Evolutionary conservation across 2,113 vertebrate species (phyloP).

Genomic region (Trematomus loennbergii): DNA sequence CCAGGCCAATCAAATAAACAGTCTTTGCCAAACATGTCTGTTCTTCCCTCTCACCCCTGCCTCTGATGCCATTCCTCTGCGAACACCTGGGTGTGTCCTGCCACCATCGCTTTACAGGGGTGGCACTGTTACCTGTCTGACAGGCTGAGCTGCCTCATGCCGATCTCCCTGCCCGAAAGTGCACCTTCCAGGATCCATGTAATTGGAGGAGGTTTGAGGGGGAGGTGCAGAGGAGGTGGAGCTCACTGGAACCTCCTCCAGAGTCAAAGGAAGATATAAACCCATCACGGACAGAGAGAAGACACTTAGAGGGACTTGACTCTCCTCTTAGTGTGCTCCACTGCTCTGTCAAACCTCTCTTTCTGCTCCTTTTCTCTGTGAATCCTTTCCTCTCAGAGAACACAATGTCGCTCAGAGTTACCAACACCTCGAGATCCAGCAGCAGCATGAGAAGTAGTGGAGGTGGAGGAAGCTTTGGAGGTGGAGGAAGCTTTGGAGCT

Average conservation of each 20-base stretch:
- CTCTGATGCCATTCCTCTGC: conserved; percentile 42
- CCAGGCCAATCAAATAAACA: conserved; percentile 19
- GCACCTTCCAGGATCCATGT: conserved; percentile 34
- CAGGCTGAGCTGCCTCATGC: conserved; percentile 55
- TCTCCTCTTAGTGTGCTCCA: conserved; percentile 81
- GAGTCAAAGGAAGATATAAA: conserved; percentile 70
- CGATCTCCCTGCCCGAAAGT: conserved; percentile 35
- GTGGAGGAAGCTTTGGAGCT: not conserved
- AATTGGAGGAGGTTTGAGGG: conserved; percentile 44
- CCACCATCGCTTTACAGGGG: conserved; percentile 60
- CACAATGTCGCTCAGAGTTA: not conserved
- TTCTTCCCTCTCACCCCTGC: conserved; percentile 17
- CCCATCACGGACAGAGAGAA: conserved; percentile 3
- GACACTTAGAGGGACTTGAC: conserved; percentile 81
- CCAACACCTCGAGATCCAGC: no score
- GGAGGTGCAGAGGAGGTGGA: conserved; percentile 49
- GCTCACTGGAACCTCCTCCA: conserved; percentile 48
- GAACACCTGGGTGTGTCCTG: conserved; percentile 69
- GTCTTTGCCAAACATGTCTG: conserved; percentile 24
- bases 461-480: not conserved
- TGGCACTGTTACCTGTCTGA: conserved; percentile 66
- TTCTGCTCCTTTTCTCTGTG: conserved; percentile 47
- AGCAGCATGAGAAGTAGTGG: not conserved
- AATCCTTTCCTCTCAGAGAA: conserved; percentile 25
- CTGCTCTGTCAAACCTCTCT: conserved; percentile 69